A percentile compares a stretch with the other conserved stretches of the same genome.
phyloP scores from a whole-genome alignment of 2,888 invertebrate species.

The Apamea epomidion region DNA sequence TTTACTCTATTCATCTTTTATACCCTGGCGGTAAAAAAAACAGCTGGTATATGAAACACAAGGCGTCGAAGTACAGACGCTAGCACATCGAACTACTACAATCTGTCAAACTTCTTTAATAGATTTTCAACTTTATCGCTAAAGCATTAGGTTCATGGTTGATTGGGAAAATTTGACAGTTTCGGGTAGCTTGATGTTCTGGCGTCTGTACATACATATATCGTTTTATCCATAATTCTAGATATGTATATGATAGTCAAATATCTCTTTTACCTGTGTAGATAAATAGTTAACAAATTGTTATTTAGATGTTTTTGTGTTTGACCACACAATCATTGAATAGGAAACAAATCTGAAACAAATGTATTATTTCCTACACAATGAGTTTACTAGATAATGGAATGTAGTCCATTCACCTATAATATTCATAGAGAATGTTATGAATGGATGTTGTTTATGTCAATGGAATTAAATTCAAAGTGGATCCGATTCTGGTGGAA shows the following conservation, averaged over 20 bases:
- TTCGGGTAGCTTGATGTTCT: too few relatives aligned
- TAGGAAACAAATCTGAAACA: constrained; percentile 32
- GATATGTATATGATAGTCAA: background rate
- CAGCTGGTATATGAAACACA: too few relatives aligned
- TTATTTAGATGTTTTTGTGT: background rate
- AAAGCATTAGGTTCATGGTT: too few relatives aligned
- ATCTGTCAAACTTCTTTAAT: too few relatives aligned
- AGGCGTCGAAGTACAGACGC: too few relatives aligned
- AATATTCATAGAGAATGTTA: constrained; percentile 6
- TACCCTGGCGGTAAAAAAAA: background rate
- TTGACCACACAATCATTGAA: background rate
- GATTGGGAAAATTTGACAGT: too few relatives aligned
- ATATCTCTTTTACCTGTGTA: background rate
- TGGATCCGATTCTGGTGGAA: background rate
- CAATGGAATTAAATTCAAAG: background rate
- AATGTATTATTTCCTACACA: constrained; percentile 11
- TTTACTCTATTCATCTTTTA: background rate
- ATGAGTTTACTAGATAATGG: constrained; percentile 4
- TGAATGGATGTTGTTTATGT: constrained; percentile 2
- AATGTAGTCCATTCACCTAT: background rate
- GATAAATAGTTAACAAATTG: background rate
- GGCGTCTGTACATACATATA: too few relatives aligned
- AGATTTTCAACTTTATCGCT: too few relatives aligned
- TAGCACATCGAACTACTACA: too few relatives aligned
- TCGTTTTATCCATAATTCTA: background rate